Percentiles rank a stretch among this genome's conserved stretches.
Evolutionary conservation across 2,797 vertebrate genomes (phyloP).

Genomic region (Siniperca scherzeri): DNA sequence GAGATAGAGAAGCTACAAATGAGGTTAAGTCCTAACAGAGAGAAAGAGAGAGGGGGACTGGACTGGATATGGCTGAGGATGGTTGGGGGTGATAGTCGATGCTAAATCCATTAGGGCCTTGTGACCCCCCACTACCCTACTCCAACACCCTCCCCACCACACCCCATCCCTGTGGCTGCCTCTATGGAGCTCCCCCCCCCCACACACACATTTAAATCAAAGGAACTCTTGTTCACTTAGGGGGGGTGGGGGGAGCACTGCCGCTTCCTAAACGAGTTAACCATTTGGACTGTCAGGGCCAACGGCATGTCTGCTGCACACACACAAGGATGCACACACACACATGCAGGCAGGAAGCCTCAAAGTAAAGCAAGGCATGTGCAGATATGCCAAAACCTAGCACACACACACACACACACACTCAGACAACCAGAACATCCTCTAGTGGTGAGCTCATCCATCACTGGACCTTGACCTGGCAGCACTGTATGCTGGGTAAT

Average conservation of each 20-base stretch:
- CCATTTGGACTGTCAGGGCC: slow-evolving; percentile 86
- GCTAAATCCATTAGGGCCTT: slow-evolving; percentile 98
- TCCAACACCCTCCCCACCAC: slow-evolving; percentile 78
- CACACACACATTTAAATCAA: slow-evolving; percentile 85
- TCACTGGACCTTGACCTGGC: slow-evolving; percentile 35
- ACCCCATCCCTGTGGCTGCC: slow-evolving; percentile 89
- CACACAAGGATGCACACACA: slow-evolving; percentile 20
- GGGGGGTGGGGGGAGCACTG: slow-evolving; percentile 71
- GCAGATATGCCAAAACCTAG: slow-evolving; percentile 44
- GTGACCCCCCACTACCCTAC: slow-evolving; percentile 88
- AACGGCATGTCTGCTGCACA: slow-evolving; percentile 64
- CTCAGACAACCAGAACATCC: slow-evolving; percentile 19
- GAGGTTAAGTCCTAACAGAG: slow-evolving; percentile 75
- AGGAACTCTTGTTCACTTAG: slow-evolving; percentile 93
- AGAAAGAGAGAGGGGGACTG: slow-evolving; percentile 64
- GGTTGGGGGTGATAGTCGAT: slow-evolving; percentile 91
- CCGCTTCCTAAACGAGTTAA: slow-evolving; percentile 91
- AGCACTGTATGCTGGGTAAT: slow-evolving; percentile 42
- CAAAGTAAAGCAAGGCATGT: slow-evolving; percentile 44
- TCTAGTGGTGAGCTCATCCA: slow-evolving; percentile 37
- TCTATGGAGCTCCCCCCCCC: slow-evolving; percentile 79
- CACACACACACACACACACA: slow-evolving; percentile 8
- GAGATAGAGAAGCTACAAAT: slow-evolving; percentile 79
- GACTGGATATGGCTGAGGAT: slow-evolving; percentile 85
- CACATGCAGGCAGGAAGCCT: slow-evolving; percentile 40